Base-by-base conservation (phyloP, 2,797 vertebrate genomes). In the Pseudochromis fuscus region DNA sequence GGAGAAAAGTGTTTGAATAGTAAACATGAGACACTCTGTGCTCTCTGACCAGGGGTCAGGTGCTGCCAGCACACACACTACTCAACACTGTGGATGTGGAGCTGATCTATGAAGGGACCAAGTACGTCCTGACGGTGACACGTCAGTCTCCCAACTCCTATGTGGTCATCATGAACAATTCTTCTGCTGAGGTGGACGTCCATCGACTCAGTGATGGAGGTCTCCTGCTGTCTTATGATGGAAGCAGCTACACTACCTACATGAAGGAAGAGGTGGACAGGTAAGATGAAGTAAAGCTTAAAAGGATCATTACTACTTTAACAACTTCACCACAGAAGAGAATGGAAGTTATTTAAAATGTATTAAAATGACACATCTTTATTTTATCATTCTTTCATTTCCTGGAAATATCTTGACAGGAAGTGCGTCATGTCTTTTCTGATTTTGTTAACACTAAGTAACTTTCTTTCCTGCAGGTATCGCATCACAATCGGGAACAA, bases 401-500 rank as follows among this genome's bases (percentile, higher is more conserved):
- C 19, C 18, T 50, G n/a, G 3, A 44, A 24, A 49, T 48, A 16
- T 18, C 16, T 45, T 6, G 2, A 60, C 1, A n/a, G n/a, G n/a
- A n/a, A n/a, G n/a, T n/a, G n/a, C n/a, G n/a, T n/a, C n/a, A n/a
- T n/a, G n/a, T n/a, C n/a, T n/a, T 45, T 37, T 59, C n/a, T 57
- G 13, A 1, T 50, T 57, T 6, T 38, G 6, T n/a, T 57, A 12
- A 58, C 0, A 35, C 18, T 19, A n/a, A 28, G 10, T 48, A 7
- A 45, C 3, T 25, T 25, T 28, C 24, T 4, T 24, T 1, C 8
- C 4, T 11, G 7, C 46, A 99, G 98, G 83, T 99, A 99, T 67
- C 98, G 98, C 56, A 97, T 99, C 86, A 99, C 97, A 1, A 99
- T 99, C 46, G 98, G 98, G 59, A 99, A 99, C 92, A 99, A 99